Percentiles rank a stretch among this genome's conserved stretches.
phyloP scores from a whole-genome alignment of 1,140 invertebrate species.

The Bursaphelenchus mucronatus region DNA sequence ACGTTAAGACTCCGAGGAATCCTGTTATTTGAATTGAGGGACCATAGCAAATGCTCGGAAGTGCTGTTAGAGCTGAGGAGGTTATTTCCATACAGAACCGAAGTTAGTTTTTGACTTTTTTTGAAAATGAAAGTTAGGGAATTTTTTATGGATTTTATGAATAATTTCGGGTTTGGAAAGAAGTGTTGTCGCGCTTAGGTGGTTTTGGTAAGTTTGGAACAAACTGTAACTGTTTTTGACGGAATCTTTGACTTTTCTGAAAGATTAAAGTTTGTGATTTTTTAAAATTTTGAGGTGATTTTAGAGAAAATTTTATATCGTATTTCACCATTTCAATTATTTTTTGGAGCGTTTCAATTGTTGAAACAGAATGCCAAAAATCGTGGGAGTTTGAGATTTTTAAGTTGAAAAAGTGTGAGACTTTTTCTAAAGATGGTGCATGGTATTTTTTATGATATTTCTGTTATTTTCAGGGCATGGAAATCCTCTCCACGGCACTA shows the following conservation, averaged over 20 bases:
- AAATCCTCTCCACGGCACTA: slow-evolving; percentile 88
- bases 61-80: slow-evolving; percentile 23
- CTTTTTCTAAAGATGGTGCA: slow-evolving; percentile 28
- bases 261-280: no score
- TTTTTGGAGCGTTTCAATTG: no score
- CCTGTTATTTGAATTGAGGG: slow-evolving; percentile 36
- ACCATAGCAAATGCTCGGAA: slow-evolving; percentile 29
- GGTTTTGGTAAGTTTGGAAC: no score
- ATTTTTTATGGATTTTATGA: not conserved
- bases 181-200: not conserved
- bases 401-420: slow-evolving; percentile 30
- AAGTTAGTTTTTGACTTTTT: slow-evolving; percentile 7
- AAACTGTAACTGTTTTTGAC: no score
- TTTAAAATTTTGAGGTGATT: no score
- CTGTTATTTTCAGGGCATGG: slow-evolving; percentile 71
- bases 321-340: no score
- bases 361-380: no score
- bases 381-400: no score
- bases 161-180: not conserved
- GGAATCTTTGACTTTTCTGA: no score
- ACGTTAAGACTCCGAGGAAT: slow-evolving; percentile 29
- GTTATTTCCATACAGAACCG: slow-evolving; percentile 3
- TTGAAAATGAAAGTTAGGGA: not conserved
- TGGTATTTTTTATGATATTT: not conserved
- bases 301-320: no score